These are phyloP conservation scores for Diceros bicornis DNA, from an alignment of 2,797 vertebrate genomes.

Conservation along the genomic window DNA sequence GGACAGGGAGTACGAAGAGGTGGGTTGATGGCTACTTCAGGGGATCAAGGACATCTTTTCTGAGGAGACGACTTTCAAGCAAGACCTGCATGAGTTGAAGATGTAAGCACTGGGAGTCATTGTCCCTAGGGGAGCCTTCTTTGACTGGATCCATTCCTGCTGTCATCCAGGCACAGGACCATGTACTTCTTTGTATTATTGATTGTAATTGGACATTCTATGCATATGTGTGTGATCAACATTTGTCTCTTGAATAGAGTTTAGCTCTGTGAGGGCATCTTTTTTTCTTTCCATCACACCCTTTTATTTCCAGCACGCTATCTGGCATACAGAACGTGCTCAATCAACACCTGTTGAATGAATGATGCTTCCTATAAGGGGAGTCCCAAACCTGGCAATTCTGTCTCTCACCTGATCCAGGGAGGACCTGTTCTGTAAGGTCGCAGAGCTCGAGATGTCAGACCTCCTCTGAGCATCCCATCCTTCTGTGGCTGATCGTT, in stretches of 20 bases:
- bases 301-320: rapidly evolving
- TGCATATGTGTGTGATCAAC: not conserved
- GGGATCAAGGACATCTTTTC: not conserved
- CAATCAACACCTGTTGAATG: rapidly evolving
- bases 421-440: too few species aligned
- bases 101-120: not conserved
- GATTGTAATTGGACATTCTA: not conserved
- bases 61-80: not conserved
- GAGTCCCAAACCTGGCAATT: not conserved
- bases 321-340: not conserved
- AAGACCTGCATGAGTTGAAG: not conserved
- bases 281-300: too few species aligned
- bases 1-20: not conserved
- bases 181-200: rapidly evolving
- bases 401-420: too few species aligned
- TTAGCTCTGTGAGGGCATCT: not conserved
- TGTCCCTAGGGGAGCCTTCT: not conserved
- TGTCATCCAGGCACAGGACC: not conserved
- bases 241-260: not conserved
- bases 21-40: not conserved
- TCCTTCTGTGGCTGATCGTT: not conserved
- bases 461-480: not conserved
- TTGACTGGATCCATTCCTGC: not conserved
- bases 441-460: too few species aligned
- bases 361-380: rapidly evolving